phyloP scores from a whole-genome alignment of 2,113 vertebrate genomes.

The Mobula birostris region DNA sequence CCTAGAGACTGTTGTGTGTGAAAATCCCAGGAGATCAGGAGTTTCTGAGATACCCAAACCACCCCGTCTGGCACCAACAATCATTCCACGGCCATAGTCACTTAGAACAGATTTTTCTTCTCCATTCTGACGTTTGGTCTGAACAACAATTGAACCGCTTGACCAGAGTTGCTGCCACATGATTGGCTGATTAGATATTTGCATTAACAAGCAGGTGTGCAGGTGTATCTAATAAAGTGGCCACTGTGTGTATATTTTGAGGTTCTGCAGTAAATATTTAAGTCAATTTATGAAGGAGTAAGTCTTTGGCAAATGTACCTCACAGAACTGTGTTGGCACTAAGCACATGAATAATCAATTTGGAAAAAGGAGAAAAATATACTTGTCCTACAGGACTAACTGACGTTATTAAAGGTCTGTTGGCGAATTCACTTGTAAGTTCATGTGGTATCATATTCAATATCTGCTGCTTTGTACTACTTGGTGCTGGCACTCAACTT shows the following conservation, averaged over 20 bases:
- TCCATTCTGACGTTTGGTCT: too few relatives aligned
- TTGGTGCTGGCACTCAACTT: background rate
- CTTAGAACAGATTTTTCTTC: too few relatives aligned
- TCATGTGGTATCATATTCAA: background rate
- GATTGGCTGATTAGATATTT: too few relatives aligned
- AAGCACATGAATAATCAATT: background rate
- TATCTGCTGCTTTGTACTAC: background rate
- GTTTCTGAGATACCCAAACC: too few relatives aligned
- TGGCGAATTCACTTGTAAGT: background rate
- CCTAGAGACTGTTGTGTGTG: too few relatives aligned
- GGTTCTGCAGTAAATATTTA: background rate
- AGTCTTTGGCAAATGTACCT: background rate
- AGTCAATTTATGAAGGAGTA: background rate
- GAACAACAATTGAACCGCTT: too few relatives aligned
- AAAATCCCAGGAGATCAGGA: too few relatives aligned
- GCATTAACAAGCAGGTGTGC: too few relatives aligned
- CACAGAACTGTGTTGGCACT: background rate
- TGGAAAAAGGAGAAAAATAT: background rate
- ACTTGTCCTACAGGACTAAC: background rate
- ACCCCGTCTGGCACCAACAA: too few relatives aligned
- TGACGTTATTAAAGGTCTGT: background rate
- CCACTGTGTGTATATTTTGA: background rate
- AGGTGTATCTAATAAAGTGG: too few relatives aligned
- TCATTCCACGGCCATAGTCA: too few relatives aligned
- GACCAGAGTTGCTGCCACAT: too few relatives aligned